Percentiles rank a stretch among this genome's conserved stretches.
Conservation (phyloP, 1,140 invertebrate species). For the Sitobion miscanthi region DNA sequence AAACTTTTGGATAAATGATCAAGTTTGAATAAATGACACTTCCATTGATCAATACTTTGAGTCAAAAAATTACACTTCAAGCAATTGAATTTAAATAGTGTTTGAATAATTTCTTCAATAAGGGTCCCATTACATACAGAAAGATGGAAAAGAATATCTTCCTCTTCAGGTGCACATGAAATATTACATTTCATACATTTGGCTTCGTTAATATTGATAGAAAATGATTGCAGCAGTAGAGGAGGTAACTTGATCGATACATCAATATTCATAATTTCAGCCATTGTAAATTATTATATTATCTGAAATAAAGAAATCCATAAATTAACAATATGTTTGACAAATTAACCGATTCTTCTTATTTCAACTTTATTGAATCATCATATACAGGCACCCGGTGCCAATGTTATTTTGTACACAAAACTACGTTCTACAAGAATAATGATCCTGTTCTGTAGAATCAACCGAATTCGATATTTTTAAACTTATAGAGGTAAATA, state of each 20-base stretch:
- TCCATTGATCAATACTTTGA: background rate
- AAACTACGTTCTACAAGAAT: no score
- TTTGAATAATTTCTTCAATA: background rate
- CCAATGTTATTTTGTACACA: no score
- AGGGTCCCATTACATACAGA: background rate
- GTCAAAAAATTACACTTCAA: background rate
- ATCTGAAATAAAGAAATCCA: background rate
- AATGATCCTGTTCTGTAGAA: no score
- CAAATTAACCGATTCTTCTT: background rate
- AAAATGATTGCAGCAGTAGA: background rate
- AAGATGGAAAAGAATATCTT: background rate
- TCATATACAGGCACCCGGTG: background rate
- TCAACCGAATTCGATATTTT: no score
- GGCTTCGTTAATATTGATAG: background rate
- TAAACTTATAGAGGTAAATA: no score
- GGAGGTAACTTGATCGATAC: background rate
- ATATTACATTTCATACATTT: background rate
- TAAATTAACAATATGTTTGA: background rate
- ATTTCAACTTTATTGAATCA: background rate
- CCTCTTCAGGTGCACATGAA: background rate
- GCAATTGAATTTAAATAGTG: background rate
- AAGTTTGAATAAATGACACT: background rate
- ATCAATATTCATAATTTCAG: background rate
- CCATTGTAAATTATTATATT: background rate
- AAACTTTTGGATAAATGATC: background rate